Evolutionary conservation across 2,888 invertebrate species (phyloP), one percentile per base, ranked within the genome.

Genomic region (Eudasyphora cyanicolor): DNA sequence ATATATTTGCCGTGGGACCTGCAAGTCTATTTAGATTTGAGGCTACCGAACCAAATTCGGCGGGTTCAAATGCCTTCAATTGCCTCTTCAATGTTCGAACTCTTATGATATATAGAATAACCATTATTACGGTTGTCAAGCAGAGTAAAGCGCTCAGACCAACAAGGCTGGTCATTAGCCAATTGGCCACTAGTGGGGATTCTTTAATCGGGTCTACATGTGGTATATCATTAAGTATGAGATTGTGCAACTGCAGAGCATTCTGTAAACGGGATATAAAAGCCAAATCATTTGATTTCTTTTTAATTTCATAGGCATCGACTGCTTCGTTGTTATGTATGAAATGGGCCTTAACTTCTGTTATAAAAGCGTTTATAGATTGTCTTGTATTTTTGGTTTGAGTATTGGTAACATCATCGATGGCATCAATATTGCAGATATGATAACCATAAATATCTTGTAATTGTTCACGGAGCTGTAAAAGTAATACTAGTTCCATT

Each of bases 1-100:
- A 95, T 86, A 94, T 94, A 92, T 96, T 96, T 69, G 95, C 95
- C 49, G 94, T 95, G 8, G 96, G 96, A 2, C 93, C 93, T 0
- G 93, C 92, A 32, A 89, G 88, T 89, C 92, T 64, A 91, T 92
- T 87, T 93, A 94, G 14, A 91, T 91, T 86, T 93, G 93, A 91
- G 94, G 95, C 83, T 94, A 91, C 1, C 0, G 95, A 95, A 0
- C 94, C 95, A 90, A 95, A 95, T 57, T 87, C 94, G 0, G 94
- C 94, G 85, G 93, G 93, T 0, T 95, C 94, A 14, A 95, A 91
- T 3, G 94, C 95, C 85, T 94, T 93, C 14, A 95, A 92, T 8
- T 94, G 94, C 4, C 93, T 93, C 82, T 93, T 94, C 62, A 95
- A 89, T 1, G 93, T 92, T 88, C 93, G 93, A 0, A 93, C 94